These are phyloP conservation scores for Ctenopoma kingsleyae DNA, from an alignment of 2,797 vertebrate genomes.

Conservation along the genomic window DNA sequence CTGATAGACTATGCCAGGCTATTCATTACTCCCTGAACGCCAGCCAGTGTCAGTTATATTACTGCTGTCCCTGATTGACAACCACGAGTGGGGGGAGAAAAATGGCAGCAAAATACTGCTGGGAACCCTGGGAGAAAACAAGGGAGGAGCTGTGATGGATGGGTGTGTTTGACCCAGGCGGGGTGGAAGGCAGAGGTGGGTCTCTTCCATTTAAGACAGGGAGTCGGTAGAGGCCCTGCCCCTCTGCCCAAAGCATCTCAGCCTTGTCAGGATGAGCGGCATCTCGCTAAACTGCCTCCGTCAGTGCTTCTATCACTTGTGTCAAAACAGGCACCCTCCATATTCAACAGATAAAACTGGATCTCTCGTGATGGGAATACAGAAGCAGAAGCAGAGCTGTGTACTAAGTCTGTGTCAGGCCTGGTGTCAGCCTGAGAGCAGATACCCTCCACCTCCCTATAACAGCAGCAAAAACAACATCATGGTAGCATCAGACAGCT, in stretches of 20 bases:
- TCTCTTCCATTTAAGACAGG: conserved; percentile 83
- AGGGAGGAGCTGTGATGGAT: conserved; percentile 84
- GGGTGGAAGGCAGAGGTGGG: conserved; percentile 80
- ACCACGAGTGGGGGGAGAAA: conserved; percentile 74
- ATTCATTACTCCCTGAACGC: conserved; percentile 80
- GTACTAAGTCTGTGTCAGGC: conserved; percentile 58
- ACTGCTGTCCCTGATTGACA: conserved; percentile 78
- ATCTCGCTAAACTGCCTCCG: conserved; percentile 83
- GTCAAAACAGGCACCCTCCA: conserved; percentile 84
- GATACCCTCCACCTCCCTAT: conserved; percentile 11
- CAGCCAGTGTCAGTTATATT: conserved; percentile 80
- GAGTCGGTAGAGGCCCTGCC: conserved; percentile 67
- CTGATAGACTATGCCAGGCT: conserved; percentile 72
- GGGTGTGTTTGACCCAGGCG: conserved; percentile 84
- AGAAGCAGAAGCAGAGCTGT: conserved; percentile 33
- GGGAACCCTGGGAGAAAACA: conserved; percentile 62
- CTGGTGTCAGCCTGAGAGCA: conserved; percentile 57
- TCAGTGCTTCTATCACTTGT: conserved; percentile 83
- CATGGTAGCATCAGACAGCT: conserved; percentile 47
- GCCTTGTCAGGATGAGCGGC: conserved; percentile 87
- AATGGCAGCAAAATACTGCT: conserved; percentile 78
- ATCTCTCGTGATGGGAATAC: conserved; percentile 70
- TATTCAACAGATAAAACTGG: conserved; percentile 82
- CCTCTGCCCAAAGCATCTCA: conserved; percentile 75
- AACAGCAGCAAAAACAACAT: conserved; percentile 40